phyloP scores from a whole-genome alignment of 1,140 invertebrate genomes.

The Sitobion miscanthi region DNA sequence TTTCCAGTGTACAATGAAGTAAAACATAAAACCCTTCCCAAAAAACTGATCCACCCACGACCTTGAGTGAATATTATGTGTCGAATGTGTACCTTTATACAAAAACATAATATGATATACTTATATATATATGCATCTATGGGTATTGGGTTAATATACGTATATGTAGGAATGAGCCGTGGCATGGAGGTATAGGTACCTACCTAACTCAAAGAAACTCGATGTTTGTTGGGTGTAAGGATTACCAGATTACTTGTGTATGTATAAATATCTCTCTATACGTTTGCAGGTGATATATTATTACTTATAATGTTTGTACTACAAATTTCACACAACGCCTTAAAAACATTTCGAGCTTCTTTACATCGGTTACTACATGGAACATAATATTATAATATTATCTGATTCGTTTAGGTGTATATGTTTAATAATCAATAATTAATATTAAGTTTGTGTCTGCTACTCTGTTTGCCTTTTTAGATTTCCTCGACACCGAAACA shows the following conservation, averaged over 20 bases:
- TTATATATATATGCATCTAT: neutral
- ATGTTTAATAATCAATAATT: neutral
- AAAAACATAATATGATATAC: slow-evolving; percentile 2
- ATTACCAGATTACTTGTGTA: neutral
- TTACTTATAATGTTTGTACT: neutral
- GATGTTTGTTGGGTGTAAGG: neutral
- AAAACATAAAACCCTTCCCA: neutral
- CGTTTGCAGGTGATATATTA: neutral
- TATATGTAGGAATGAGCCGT: neutral
- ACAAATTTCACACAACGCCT: neutral
- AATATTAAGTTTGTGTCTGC: neutral
- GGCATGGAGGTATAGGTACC: neutral
- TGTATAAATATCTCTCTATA: neutral
- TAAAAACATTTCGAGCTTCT: neutral
- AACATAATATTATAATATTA: neutral
- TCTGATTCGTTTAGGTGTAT: neutral
- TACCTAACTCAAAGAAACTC: neutral
- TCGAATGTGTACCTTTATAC: slow-evolving; percentile 2
- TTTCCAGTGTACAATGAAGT: neutral
- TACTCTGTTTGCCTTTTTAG: neutral
- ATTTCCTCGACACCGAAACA: neutral
- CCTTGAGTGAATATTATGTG: neutral
- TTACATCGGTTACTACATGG: neutral
- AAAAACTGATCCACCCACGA: neutral
- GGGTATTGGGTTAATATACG: too few species aligned